phyloP scores from a whole-genome alignment of 2,888 invertebrate genomes.

The Dynastes grantii region DNA sequence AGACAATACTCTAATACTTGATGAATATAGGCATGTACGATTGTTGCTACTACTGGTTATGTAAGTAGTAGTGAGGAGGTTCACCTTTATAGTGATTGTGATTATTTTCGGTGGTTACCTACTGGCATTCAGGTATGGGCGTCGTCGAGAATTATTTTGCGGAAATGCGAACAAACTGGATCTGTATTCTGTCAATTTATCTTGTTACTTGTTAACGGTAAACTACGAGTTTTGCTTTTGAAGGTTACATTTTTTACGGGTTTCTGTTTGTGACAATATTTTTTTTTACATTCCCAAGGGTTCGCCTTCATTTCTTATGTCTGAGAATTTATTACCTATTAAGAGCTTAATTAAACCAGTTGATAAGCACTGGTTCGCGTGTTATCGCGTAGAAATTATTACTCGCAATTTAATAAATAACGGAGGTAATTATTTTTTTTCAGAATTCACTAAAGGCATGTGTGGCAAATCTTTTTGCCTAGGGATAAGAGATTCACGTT shows the following conservation, averaged over 20 bases:
- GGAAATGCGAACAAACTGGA: constrained; percentile 11
- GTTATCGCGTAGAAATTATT: no score
- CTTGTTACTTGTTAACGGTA: background rate
- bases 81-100: constrained; percentile 11
- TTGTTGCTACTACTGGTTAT: constrained; percentile 6
- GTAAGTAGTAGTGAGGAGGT: constrained; percentile 14
- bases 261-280: no score
- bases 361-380: no score
- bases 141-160: constrained; percentile 11
- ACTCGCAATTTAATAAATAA: no score
- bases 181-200: constrained; percentile 9
- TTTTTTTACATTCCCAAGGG: background rate
- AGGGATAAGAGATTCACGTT: no score
- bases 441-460: no score
- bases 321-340: no score
- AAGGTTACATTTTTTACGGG: background rate
- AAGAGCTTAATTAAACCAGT: no score
- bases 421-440: no score
- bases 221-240: background rate
- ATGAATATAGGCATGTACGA: constrained; percentile 5
- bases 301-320: background rate
- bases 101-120: constrained; percentile 27
- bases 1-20: background rate
- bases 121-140: constrained; percentile 27
- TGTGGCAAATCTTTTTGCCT: no score